phyloP scores from a whole-genome alignment of 2,888 invertebrate genomes.

The Panzeria rudis region DNA sequence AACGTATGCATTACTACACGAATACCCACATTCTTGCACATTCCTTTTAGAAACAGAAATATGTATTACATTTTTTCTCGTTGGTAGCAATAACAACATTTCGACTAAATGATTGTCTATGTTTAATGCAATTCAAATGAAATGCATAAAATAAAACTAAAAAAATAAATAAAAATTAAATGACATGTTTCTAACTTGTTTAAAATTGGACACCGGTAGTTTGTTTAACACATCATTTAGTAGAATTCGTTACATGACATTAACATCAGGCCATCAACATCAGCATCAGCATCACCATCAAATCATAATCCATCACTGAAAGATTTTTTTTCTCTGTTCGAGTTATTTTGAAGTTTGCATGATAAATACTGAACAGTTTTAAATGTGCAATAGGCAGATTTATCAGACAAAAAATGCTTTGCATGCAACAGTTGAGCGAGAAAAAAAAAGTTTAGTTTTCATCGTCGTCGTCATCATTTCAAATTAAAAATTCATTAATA shows the following conservation, averaged over 20 bases:
- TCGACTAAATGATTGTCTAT: constrained; percentile 2
- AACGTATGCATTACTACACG: too few relatives aligned
- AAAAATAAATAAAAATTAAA: constrained; percentile 6
- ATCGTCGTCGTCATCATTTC: constrained; percentile 48
- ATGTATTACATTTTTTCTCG: neutral
- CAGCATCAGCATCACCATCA: constrained; percentile 57
- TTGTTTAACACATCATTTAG: constrained; percentile 72
- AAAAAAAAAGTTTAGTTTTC: constrained; percentile 32
- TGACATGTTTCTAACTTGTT: constrained; percentile 62
- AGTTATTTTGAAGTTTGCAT: constrained; percentile 20
- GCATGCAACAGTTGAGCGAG: constrained; percentile 42
- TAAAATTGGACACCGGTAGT: constrained; percentile 66
- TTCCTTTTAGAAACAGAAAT: neutral
- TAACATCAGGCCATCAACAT: constrained; percentile 63
- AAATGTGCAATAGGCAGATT: constrained; percentile 39
- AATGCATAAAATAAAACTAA: constrained; percentile 12
- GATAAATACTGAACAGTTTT: constrained; percentile 36
- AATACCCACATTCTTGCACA: neutral
- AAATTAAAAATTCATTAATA: constrained; percentile 63
- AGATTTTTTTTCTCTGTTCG: neutral
- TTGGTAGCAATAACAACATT: constrained; percentile 29
- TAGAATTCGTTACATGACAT: constrained; percentile 72
- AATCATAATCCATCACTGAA: constrained; percentile 70
- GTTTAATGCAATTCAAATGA: constrained; percentile 38
- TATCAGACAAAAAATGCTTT: constrained; percentile 25